A percentile compares a stretch with the other conserved stretches of the same genome.
Evolutionary conservation across 2,888 invertebrate genomes (phyloP).

Genomic region (Epirrhoe tristata): DNA sequence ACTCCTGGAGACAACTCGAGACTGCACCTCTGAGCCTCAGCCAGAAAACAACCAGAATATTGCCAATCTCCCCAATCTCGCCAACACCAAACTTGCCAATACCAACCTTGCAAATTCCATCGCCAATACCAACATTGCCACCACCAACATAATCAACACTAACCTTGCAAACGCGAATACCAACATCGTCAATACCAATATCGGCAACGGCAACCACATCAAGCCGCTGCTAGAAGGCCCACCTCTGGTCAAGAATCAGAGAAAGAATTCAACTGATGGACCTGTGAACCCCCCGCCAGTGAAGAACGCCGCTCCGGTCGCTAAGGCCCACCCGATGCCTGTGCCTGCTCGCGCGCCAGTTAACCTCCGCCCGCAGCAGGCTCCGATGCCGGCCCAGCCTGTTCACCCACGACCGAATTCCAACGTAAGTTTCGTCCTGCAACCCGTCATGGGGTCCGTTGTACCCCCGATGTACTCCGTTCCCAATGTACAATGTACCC

Average conservation of each 20-base stretch:
- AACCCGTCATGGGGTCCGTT: slow-evolving; percentile 67
- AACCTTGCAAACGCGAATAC: slow-evolving; percentile 20
- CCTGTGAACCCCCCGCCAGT: slow-evolving; percentile 46
- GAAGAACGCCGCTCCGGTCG: slow-evolving; percentile 51
- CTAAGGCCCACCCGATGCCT: slow-evolving; percentile 58
- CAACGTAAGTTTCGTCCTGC: slow-evolving; percentile 80
- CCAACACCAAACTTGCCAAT: slow-evolving; percentile 19
- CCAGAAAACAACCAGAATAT: slow-evolving; percentile 65
- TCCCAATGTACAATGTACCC: slow-evolving; percentile 58
- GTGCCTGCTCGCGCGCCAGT: slow-evolving; percentile 35
- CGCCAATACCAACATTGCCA: slow-evolving; percentile 45
- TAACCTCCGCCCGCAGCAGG: slow-evolving; percentile 45
- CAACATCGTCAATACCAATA: slow-evolving; percentile 52
- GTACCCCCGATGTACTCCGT: slow-evolving; percentile 63
- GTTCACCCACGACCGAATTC: slow-evolving; percentile 58
- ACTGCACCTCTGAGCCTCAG: slow-evolving; percentile 42
- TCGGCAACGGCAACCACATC: slow-evolving; percentile 48
- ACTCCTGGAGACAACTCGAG: slow-evolving; percentile 64
- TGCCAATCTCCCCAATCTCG: slow-evolving; percentile 42
- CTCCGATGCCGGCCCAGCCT: slow-evolving; percentile 44
- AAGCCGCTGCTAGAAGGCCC: slow-evolving; percentile 35
- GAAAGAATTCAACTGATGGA: slow-evolving; percentile 41
- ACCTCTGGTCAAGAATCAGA: slow-evolving; percentile 39
- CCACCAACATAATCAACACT: slow-evolving; percentile 17
- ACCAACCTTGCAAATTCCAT: slow-evolving; percentile 51